phyloP scores from a whole-genome alignment of 1,140 invertebrate genomes.

The Trachelipus rathkii region DNA sequence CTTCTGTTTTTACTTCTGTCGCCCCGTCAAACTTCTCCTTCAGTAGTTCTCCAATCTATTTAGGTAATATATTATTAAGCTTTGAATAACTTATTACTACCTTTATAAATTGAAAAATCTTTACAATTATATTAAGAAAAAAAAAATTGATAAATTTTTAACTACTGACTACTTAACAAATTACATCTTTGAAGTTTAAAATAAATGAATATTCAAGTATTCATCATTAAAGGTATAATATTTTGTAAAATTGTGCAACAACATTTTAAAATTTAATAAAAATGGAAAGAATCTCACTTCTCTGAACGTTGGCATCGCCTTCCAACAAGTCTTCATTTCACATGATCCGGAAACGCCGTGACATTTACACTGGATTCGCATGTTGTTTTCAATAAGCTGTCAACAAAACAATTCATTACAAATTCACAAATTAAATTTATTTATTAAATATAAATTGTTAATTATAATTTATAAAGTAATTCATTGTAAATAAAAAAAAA shows the following conservation, averaged over 20 bases:
- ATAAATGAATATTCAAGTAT: no score
- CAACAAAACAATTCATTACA: background rate
- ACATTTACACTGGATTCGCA: slow-evolving; percentile 56
- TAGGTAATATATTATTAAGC: background rate
- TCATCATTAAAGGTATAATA: no score
- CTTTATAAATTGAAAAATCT: no score
- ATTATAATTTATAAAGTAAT: no score
- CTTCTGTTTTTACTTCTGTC: slow-evolving; percentile 49
- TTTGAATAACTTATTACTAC: no score
- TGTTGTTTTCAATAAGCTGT: slow-evolving; percentile 49
- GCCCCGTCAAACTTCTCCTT: slow-evolving; percentile 53
- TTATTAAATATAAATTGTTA: no score
- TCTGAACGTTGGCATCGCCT: slow-evolving; percentile 54
- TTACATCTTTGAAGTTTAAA: no score
- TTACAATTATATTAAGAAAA: no score
- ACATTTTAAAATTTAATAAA: slow-evolving; percentile 4
- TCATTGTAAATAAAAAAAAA: no score
- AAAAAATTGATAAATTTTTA: no score
- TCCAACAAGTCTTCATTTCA: slow-evolving; percentile 56
- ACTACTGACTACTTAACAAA: no score
- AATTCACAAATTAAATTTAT: no score
- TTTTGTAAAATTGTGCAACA: slow-evolving; percentile 3
- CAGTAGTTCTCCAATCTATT: slow-evolving; percentile 49
- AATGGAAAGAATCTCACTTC: slow-evolving; percentile 48
- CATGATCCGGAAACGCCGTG: slow-evolving; percentile 57